Evolutionary conservation across 2,888 invertebrate species (phyloP), one percentile per base, ranked within the genome.

Genomic region (Glomeris marginata): DNA sequence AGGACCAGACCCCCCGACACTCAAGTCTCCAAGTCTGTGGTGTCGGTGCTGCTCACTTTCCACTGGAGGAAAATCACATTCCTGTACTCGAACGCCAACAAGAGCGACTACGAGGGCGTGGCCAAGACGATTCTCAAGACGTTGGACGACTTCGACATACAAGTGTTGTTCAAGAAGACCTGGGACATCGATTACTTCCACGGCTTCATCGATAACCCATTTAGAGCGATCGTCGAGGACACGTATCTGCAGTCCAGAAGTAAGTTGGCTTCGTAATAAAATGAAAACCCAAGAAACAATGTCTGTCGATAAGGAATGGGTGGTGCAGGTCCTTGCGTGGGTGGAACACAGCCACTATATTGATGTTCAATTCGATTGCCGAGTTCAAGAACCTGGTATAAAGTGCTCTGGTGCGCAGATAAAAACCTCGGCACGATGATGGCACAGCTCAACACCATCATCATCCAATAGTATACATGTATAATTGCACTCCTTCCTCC

Each of bases 21-120:
- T 48, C 90, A 91, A 69, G 90, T 92, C 57, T 88, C 90, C 5
- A 86, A 87, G 66, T 88, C 90, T 1, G 86, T 92, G 5, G 84
- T 86, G 50, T 81, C 90, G 4, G 78, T 90, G 43, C 72, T 92
- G 54, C 74, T 78, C 57, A 78, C 80, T 52, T 91, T 85, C 70
- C 82, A 85, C 65, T 94, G 92, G 88, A 85, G 81, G 58, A 67
- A 87, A 80, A 81, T 90, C 52, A 80, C 85, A 2, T 79, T 91
- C 59, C 74, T 91, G 54, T 86, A 87, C 67, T 72, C 85, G 61
- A 81, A 83, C 61, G 80, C 81, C n/a, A 75, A 75, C 16, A 77
- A 80, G 60, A 78, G 80, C 61, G 77, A 78, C 59, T 84, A 81
- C 64, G 77, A 77, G 55, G 80, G 63, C 51, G 61, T 87, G 22